Base-by-base conservation (phyloP, 2,797 vertebrate genomes). In the Pteropus rufus region DNA sequence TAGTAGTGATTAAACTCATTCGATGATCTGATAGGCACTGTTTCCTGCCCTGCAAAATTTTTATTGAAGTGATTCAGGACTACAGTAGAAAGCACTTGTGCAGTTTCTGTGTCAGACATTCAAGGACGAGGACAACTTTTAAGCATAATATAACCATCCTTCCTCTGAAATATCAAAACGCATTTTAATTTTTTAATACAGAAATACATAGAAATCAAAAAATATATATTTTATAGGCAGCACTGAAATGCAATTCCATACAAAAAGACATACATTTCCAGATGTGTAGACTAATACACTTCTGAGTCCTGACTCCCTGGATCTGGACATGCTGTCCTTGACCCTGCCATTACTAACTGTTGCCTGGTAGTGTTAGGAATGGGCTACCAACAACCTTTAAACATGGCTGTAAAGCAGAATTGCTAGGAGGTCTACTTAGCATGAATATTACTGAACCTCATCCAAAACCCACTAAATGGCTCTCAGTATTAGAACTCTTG, bases 41-140 rank as follows among this genome's bases (percentile, higher is more conserved):
- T 86, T 97, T 98, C 31, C 93, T 96, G 54, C 93, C 96, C 18
- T 89, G 94, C 16, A 98, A 72, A 79, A 97, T 96, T 93, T 97
- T 96, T 67, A 97, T 92, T 97, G 96, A 98, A 98, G 26, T 97
- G 97, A 96, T 98, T 98, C 92, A 97, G 95, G 44, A 98, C 77
- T 4, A 98, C 88, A 69, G 88, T 97, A 34, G 96, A 98, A 84
- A 98, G 94, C 56, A 91, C 94, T 83, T 97, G 97, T 26, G 96
- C 96, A 4, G 91, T 97, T 94, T 98, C 96, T 60, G 85, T 95
- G 52, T 97, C 92, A 97, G 96, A 96, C 81, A 92, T 95, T 76
- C 49, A 60, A 49, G 91, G 97, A 84, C 96, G 41, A 41, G 41
- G 41, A 41, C 41, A 98, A 77, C 73, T 92, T 70, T 80, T 80